These are phyloP conservation scores for Erebia aethiops DNA, from an alignment of 2,888 invertebrate genomes.

Conservation along the genomic window DNA sequence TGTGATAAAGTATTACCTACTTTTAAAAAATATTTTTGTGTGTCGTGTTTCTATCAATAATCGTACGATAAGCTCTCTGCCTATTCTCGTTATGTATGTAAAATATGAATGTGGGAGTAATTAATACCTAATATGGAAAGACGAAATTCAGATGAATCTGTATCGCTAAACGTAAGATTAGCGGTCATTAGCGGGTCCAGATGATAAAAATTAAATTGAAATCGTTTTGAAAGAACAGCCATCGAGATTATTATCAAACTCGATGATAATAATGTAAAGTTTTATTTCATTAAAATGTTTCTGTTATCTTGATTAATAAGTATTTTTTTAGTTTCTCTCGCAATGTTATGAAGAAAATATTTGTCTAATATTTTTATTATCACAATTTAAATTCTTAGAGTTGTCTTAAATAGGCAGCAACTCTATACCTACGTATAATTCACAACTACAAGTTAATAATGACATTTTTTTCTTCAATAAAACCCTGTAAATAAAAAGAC, in stretches of 20 bases:
- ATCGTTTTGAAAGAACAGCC: slow-evolving; percentile 27
- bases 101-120: slow-evolving; percentile 37
- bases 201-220: slow-evolving; percentile 33
- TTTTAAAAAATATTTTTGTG: too few species aligned
- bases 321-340: not conserved
- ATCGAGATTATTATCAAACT: slow-evolving; percentile 23
- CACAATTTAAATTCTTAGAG: slow-evolving; percentile 2
- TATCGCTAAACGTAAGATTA: slow-evolving; percentile 19
- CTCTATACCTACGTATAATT: too few species aligned
- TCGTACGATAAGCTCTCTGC: not conserved
- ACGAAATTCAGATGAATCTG: slow-evolving; percentile 18
- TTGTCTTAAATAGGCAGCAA: too few species aligned
- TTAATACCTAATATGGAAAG: slow-evolving; percentile 35
- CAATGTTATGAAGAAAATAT: not conserved
- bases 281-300: slow-evolving; percentile 21
- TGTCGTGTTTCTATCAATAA: not conserved
- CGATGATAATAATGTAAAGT: not conserved
- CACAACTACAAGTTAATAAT: too few species aligned
- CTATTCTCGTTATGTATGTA: slow-evolving; percentile 37
- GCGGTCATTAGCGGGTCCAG: slow-evolving; percentile 26
- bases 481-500: too few species aligned
- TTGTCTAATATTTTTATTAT: slow-evolving; percentile 6
- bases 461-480: too few species aligned
- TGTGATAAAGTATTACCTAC: not conserved
- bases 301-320: slow-evolving; percentile 18